Conservation (phyloP, 2,888 invertebrate species). For the Chrysolina haemoptera region DNA sequence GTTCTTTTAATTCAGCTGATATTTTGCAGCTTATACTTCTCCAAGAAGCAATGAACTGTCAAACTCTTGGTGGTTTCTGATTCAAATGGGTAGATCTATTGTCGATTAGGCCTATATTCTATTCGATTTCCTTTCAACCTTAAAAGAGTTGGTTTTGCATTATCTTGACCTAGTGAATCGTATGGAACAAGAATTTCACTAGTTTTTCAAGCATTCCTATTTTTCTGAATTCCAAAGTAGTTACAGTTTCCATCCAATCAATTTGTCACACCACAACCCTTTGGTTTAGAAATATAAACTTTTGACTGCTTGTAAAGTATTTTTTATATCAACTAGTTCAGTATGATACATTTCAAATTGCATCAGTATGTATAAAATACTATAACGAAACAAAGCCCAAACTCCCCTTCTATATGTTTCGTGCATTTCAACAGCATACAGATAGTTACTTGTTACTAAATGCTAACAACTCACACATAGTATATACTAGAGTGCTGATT, state of each 20-base stretch:
- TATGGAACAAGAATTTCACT: no score
- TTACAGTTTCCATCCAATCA: conserved; percentile 34
- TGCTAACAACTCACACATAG: conserved; percentile 53
- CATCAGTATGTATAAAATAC: conserved; percentile 62
- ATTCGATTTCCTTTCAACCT: no score
- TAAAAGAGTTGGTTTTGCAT: no score
- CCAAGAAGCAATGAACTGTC: no score
- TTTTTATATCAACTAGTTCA: conserved; percentile 51
- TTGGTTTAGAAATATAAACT: conserved; percentile 55
- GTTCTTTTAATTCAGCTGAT: no score
- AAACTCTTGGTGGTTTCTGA: no score
- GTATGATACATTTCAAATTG: conserved; percentile 57
- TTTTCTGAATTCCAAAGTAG: conserved; percentile 10
- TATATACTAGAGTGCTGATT: conserved; percentile 41
- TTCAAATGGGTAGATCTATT: no score
- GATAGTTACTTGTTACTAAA: conserved; percentile 63
- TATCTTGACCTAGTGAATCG: no score
- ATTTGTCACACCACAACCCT: conserved; percentile 44
- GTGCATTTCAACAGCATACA: conserved; percentile 92
- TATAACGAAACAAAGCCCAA: conserved; percentile 65
- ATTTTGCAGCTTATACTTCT: no score
- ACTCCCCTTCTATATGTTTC: conserved; percentile 90
- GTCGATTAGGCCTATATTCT: no score
- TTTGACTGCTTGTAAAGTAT: conserved; percentile 55
- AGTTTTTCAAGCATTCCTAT: background rate